phyloP scores from a whole-genome alignment of 53 echinoderm and acorn worm species.

The Hippasteria phrygiana region DNA sequence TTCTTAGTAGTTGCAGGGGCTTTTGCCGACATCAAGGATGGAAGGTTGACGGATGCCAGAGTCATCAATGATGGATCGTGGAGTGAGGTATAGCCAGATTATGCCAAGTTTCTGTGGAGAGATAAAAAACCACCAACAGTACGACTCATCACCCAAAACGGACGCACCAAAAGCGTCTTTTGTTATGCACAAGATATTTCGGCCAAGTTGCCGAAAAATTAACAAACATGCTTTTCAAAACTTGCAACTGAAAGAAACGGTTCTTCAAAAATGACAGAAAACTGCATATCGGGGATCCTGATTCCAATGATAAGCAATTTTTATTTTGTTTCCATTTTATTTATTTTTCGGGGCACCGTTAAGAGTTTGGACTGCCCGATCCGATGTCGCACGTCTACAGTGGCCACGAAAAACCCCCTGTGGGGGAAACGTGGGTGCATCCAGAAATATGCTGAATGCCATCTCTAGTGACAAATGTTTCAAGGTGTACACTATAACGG shows the following conservation, averaged over 20 bases:
- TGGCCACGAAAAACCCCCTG: slow-evolving; percentile 45
- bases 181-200: neutral
- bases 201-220: too few relatives aligned
- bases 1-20: slow-evolving; percentile 27
- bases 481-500: slow-evolving; percentile 5
- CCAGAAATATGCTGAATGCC: slow-evolving; percentile 45
- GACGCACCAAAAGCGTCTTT: neutral
- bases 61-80: neutral
- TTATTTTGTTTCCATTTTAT: too few relatives aligned
- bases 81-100: neutral
- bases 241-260: too few relatives aligned
- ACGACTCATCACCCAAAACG: neutral
- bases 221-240: neutral
- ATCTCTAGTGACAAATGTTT: slow-evolving; percentile 23
- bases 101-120: neutral
- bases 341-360: too few relatives aligned
- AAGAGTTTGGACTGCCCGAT: neutral
- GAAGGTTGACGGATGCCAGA: slow-evolving; percentile 7
- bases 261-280: neutral
- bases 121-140: neutral
- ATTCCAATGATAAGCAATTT: too few relatives aligned
- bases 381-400: neutral
- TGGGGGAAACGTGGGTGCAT: slow-evolving; percentile 48
- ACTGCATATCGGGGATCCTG: too few relatives aligned
- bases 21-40: neutral